Evolutionary conservation across 2,797 vertebrate genomes (phyloP).

Genomic region (Serranus cabrilla): DNA sequence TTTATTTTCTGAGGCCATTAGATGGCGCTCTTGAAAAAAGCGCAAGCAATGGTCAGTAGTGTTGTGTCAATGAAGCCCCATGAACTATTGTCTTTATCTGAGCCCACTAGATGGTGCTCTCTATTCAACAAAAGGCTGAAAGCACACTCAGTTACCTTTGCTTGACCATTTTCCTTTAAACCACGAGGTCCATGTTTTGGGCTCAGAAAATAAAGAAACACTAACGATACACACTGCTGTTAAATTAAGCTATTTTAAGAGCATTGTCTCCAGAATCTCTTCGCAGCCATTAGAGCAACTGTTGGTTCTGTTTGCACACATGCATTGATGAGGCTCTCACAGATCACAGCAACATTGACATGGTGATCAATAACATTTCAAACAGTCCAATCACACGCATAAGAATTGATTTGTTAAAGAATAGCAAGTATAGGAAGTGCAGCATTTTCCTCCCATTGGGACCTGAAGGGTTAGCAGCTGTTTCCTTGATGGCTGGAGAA

Average conservation of each 20-base stretch:
- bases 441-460: neutral
- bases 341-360: slow-evolving; percentile 1
- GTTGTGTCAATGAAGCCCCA: no score
- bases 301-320: slow-evolving; percentile 2
- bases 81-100: no score
- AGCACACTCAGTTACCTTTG: no score
- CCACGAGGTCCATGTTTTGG: no score
- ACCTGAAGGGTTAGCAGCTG: slow-evolving; percentile 30
- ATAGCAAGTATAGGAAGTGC: no score
- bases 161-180: no score
- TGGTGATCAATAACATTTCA: neutral
- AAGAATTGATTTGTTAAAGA: slow-evolving; percentile 18
- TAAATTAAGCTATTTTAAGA: slow-evolving; percentile 18
- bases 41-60: no score
- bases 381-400: slow-evolving; percentile 13
- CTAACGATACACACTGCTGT: neutral
- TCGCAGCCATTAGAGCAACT: neutral
- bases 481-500: slow-evolving; percentile 30
- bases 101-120: no score
- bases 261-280: neutral
- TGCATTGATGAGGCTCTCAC: neutral
- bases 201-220: no score
- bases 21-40: no score
- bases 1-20: no score
- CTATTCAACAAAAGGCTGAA: no score